Conservation (phyloP, 1,140 invertebrate species). For the Caenorhabditis tropicalis region DNA sequence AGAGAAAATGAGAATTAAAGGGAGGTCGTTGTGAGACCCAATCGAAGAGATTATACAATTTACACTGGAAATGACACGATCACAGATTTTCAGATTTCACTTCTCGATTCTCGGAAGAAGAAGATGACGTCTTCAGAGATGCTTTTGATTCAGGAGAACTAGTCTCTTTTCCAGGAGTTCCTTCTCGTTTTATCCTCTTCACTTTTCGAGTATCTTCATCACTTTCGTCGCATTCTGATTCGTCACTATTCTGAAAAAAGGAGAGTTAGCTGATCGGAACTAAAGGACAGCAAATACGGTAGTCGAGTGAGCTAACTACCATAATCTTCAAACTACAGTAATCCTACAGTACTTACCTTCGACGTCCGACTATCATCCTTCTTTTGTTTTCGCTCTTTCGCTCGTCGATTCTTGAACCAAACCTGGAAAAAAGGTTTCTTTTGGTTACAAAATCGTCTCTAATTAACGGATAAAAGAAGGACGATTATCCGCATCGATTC, state of each 20-base stretch:
- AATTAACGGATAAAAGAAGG: background rate
- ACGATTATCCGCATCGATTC: conserved; percentile 10
- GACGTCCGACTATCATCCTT: conserved; percentile 32
- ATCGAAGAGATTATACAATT: too few relatives aligned
- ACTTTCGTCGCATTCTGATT: conserved; percentile 1
- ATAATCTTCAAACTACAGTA: too few relatives aligned
- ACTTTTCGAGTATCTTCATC: background rate
- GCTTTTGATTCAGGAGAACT: conserved; percentile 17
- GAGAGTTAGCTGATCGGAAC: background rate
- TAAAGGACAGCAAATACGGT: too few relatives aligned
- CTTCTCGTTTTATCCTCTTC: conserved; percentile 21
- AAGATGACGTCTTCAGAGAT: background rate
- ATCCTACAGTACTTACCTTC: background rate
- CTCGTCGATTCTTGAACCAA: conserved; percentile 60
- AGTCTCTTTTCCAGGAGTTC: background rate
- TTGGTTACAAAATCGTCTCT: background rate
- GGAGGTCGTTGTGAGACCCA: background rate
- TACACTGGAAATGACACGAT: background rate
- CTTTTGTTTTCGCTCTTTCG: conserved; percentile 55
- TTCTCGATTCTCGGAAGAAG: background rate
- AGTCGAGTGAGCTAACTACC: too few relatives aligned
- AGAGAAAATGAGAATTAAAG: background rate
- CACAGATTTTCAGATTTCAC: background rate
- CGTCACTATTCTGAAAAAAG: conserved; percentile 7
- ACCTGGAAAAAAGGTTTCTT: conserved; percentile 67